Base-by-base conservation (phyloP, 2,113 vertebrate species). In the Coryphaenoides rupestris region DNA sequence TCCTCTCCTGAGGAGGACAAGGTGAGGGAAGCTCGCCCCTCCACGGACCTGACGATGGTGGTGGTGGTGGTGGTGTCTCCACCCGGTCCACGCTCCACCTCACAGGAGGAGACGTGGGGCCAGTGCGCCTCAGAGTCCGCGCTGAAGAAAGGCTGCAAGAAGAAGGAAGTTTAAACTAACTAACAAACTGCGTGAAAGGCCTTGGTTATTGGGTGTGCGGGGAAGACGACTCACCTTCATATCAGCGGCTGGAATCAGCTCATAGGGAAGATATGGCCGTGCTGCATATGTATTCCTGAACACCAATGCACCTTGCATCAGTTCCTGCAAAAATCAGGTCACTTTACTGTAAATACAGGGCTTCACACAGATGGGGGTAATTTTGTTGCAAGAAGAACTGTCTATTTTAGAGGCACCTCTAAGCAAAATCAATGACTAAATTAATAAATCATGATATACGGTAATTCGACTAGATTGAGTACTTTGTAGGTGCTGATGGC, bases 211-310 rank as follows among this genome's bases (percentile, higher is more conserved):
- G 21, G 21, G 13, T 14, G 26, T 40, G 15, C 10, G 45, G 16
- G 16, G 15, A 5, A 53, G n/a, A n/a, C 19, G 28, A 68, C 69
- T 79, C 76, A 98, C 95, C 89, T 86, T 84, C 78, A 79, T 95
- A 19, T 83, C 84, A 45, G 88, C 86, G n/a, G 76, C 52, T 60
- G 91, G 74, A 68, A 94, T 81, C 33, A 97, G 46, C 21, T 68
- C 87, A 6, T 91, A 84, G 23, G 94, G 93, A 13, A 98, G 81
- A 80, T 93, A 98, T 0, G 93, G 94, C 5, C 21, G 84, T 45
- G 64, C 60, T 10, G 91, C 90, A 79, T 91, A 93, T 24, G 75
- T 85, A 68, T 98, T 98, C 65, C 95, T 91, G 78, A 98, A 98
- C 57, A 84, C 76, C 10, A 98, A 58, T 0, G 93, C 94, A 72